Percentiles rank a stretch among this genome's conserved stretches.
phyloP scores from a whole-genome alignment of 2,113 vertebrate genomes.

The Cyphomyrus plagiostoma region DNA sequence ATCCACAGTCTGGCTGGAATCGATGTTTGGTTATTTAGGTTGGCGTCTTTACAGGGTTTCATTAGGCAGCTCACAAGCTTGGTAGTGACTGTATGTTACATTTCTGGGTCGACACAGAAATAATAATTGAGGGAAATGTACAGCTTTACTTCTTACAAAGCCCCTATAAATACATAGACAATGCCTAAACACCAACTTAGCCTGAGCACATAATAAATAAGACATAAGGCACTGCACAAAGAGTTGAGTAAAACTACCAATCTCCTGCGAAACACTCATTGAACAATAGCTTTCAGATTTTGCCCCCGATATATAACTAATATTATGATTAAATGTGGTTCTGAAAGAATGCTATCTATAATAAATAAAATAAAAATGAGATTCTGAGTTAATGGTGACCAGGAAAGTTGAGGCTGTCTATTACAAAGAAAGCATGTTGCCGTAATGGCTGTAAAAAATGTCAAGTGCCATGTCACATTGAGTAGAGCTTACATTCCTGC shows the following conservation, averaged over 20 bases:
- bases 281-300: neutral
- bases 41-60: neutral
- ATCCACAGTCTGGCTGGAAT: neutral
- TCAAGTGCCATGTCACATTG: neutral
- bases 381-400: neutral
- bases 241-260: neutral
- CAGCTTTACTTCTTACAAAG: neutral
- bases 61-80: neutral
- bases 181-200: neutral
- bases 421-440: neutral
- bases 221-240: neutral
- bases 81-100: neutral
- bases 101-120: neutral
- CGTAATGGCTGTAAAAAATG: neutral
- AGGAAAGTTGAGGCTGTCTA: neutral
- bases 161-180: neutral
- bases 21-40: neutral
- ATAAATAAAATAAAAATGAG: neutral
- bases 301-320: neutral
- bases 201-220: neutral
- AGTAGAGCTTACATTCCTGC: neutral
- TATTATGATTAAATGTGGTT: neutral
- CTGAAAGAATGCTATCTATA: neutral
- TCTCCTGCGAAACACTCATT: neutral
- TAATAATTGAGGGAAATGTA: neutral